These are phyloP conservation scores for Nineta flava DNA, from an alignment of 2,888 invertebrate genomes.

Conservation along the genomic window DNA sequence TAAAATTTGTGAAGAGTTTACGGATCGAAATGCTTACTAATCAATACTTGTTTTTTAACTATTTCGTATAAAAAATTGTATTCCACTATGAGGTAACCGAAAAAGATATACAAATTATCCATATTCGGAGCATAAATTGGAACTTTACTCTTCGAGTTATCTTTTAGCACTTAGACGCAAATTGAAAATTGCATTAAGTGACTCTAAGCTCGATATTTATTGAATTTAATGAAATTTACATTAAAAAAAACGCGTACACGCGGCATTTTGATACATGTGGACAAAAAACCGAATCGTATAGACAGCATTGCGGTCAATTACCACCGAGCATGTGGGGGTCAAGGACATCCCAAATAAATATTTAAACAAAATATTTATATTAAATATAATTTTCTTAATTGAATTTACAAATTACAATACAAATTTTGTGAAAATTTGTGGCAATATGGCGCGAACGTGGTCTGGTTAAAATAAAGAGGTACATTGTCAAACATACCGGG, in stretches of 20 bases:
- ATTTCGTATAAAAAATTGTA: too few relatives aligned
- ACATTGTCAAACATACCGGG: slow-evolving; percentile 23
- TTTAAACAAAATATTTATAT: too few relatives aligned
- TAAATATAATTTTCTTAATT: too few relatives aligned
- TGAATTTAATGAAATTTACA: neutral
- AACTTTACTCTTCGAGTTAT: slow-evolving; percentile 7
- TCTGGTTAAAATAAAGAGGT: slow-evolving; percentile 21
- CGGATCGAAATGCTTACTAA: too few relatives aligned
- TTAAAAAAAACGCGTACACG: neutral
- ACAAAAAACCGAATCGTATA: neutral
- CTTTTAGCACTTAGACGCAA: slow-evolving; percentile 4
- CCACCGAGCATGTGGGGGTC: too few relatives aligned
- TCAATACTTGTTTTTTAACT: too few relatives aligned
- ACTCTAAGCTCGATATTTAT: slow-evolving; percentile 9
- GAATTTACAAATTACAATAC: too few relatives aligned
- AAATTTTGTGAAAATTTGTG: neutral
- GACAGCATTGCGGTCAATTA: neutral
- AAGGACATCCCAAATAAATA: too few relatives aligned
- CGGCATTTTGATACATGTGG: neutral
- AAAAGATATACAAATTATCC: neutral
- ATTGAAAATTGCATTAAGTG: slow-evolving; percentile 3
- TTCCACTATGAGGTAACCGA: slow-evolving; percentile 1
- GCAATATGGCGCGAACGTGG: slow-evolving; percentile 34
- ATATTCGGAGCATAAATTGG: neutral
- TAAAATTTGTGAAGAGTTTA: too few relatives aligned